phyloP scores from a whole-genome alignment of 2,888 invertebrate species.

The Sussaba pulchella region DNA sequence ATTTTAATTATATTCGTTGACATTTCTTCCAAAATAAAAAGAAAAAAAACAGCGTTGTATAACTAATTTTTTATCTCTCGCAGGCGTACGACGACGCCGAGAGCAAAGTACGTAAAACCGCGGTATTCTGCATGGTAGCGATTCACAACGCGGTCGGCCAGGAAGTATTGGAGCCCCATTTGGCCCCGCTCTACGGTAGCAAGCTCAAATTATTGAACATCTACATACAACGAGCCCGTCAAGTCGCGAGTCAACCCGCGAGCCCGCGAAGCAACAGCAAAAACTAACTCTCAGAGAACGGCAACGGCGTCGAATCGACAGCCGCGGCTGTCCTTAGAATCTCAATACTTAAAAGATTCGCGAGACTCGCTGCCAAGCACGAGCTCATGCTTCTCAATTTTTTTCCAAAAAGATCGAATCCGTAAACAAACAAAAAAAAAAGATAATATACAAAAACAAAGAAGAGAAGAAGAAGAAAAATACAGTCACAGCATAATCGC shows the following conservation, averaged over 20 bases:
- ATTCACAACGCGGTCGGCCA: conserved; percentile 96
- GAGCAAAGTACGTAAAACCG: conserved; percentile 97
- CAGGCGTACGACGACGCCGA: conserved; percentile 96
- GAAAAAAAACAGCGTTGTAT: background rate
- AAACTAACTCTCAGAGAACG: conserved; percentile 80
- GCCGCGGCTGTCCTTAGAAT: conserved; percentile 78
- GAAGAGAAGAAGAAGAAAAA: conserved; percentile 36
- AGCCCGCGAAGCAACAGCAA: conserved; percentile 83
- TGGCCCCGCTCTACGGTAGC: conserved; percentile 93
- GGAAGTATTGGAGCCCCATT: conserved; percentile 92
- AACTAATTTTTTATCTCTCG: conserved; percentile 72
- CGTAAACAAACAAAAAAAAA: conserved; percentile 63
- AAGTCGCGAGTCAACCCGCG: conserved; percentile 83
- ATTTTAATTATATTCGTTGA: no score
- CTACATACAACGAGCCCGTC: conserved; percentile 89
- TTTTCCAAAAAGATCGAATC: conserved; percentile 80
- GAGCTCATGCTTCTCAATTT: conserved; percentile 79
- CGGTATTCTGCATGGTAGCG: conserved; percentile 98
- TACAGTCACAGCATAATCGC: conserved; percentile 12
- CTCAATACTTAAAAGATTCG: conserved; percentile 81
- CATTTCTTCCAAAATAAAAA: no score
- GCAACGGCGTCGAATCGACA: conserved; percentile 67
- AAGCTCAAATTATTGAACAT: conserved; percentile 94
- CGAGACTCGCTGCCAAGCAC: conserved; percentile 78
- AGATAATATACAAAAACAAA: conserved; percentile 27